Percentiles rank a stretch among this genome's conserved stretches.
Evolutionary conservation across 37 sponge, comb jelly and placozoan genomes (phyloP).

Genomic region (Eunapius fragilis): DNA sequence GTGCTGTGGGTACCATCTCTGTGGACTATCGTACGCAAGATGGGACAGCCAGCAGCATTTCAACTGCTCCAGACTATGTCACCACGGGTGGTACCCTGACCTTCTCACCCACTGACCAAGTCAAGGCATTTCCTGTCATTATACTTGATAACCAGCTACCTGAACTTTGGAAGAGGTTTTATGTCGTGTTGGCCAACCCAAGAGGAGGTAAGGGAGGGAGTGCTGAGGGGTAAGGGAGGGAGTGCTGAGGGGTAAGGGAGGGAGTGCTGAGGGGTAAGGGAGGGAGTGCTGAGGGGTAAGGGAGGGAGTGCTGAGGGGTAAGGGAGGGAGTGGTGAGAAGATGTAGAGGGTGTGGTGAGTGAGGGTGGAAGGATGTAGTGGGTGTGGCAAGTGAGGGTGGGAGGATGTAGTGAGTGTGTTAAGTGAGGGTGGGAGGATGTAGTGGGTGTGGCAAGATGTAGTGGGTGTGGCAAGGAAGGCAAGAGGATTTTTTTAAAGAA

Average conservation of each 20-base stretch:
- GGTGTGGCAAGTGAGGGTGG: too few relatives aligned
- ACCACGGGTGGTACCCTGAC: conserved; percentile 55
- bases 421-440: too few relatives aligned
- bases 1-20: conserved; percentile 56
- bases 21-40: conserved; percentile 75
- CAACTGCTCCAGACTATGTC: conserved; percentile 59
- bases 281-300: conserved; percentile 8
- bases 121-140: conserved; percentile 32
- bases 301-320: neutral
- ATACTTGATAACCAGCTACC: conserved; percentile 69
- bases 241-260: conserved; percentile 47
- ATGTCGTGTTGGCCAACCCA: conserved; percentile 73
- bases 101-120: conserved; percentile 56
- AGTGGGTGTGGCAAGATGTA: neutral
- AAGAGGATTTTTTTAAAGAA: neutral
- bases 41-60: conserved; percentile 58
- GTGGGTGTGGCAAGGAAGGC: neutral
- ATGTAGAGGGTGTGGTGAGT: conserved; percentile 41
- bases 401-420: too few relatives aligned
- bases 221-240: conserved; percentile 36
- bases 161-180: conserved; percentile 77
- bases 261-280: conserved; percentile 25
- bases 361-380: neutral
- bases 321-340: too few relatives aligned
- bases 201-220: conserved; percentile 57